These are phyloP conservation scores for Scarus forsteni DNA, from an alignment of 2,797 vertebrate genomes.

Conservation along the genomic window DNA sequence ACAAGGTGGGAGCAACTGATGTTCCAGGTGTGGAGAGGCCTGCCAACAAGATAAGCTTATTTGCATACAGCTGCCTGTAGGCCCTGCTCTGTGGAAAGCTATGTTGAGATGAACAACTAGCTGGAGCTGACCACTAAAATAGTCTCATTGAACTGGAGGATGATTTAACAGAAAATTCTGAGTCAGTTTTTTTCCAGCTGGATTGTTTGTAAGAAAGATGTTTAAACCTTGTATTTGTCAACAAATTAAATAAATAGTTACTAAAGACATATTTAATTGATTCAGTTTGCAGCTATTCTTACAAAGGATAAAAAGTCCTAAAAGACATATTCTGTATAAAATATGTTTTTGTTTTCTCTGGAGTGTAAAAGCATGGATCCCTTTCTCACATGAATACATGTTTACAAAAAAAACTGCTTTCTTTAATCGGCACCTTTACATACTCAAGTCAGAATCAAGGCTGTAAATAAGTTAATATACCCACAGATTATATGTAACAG, in stretches of 20 bases:
- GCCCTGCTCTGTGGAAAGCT: constrained; percentile 27
- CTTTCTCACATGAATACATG: not conserved
- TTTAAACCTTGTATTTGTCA: not conserved
- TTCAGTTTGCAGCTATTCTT: not conserved
- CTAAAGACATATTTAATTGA: not conserved
- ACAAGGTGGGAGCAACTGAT: constrained; percentile 21
- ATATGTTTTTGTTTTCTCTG: not conserved
- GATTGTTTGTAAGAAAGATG: not conserved
- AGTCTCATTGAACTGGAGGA: constrained; percentile 1
- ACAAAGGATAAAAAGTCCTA: no score
- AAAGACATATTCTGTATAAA: no score
- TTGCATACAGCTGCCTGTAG: constrained; percentile 75
- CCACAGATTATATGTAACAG: constrained; percentile 4
- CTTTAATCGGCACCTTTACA: constrained; percentile 1
- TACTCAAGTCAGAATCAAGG: not conserved
- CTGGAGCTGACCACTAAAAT: not conserved
- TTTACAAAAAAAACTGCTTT: not conserved
- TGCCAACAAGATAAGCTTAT: constrained; percentile 47
- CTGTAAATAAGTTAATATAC: not conserved
- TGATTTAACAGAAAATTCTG: not conserved
- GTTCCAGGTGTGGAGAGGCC: constrained; percentile 39
- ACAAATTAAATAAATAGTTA: not conserved
- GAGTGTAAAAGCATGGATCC: not conserved
- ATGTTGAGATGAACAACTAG: constrained; percentile 3
- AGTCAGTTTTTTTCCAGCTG: not conserved